phyloP scores from a whole-genome alignment of 2,888 invertebrate species.

The Steinernema scapterisci region DNA sequence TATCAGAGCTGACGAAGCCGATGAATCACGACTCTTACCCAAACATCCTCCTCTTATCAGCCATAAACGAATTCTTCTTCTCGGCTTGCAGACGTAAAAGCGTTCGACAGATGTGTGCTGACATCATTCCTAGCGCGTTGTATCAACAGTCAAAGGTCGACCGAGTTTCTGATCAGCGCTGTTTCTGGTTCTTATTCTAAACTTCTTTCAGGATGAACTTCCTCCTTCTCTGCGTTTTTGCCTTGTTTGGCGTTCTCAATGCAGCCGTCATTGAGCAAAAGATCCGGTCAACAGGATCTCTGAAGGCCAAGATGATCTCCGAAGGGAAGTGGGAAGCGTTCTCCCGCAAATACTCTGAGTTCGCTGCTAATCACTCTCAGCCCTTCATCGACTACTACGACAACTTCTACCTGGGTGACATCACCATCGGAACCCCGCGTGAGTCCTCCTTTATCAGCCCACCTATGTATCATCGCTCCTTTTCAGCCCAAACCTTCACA shows the following conservation, averaged over 20 bases:
- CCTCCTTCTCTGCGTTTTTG: not conserved
- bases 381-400: constrained; percentile 55
- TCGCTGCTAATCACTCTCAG: constrained; percentile 28
- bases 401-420: constrained; percentile 63
- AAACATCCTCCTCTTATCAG: no score
- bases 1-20: no score
- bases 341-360: not conserved
- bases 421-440: constrained; percentile 59
- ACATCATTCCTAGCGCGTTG: no score
- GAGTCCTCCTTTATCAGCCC: not conserved
- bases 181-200: no score
- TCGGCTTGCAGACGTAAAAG: no score
- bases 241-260: not conserved
- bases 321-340: constrained; percentile 12
- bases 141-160: no score
- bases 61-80: no score
- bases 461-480: no score
- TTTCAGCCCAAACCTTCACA: constrained; percentile 45
- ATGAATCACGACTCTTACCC: no score
- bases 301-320: constrained; percentile 16
- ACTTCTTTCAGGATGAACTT: no score
- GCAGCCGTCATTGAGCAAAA: constrained; percentile 6
- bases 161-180: no score
- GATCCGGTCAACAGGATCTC: not conserved
- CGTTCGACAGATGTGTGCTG: no score